Percentiles rank a stretch among this genome's conserved stretches.
Evolutionary conservation across 2,797 vertebrate genomes (phyloP).

Genomic region (Sebastes iracundus): DNA sequence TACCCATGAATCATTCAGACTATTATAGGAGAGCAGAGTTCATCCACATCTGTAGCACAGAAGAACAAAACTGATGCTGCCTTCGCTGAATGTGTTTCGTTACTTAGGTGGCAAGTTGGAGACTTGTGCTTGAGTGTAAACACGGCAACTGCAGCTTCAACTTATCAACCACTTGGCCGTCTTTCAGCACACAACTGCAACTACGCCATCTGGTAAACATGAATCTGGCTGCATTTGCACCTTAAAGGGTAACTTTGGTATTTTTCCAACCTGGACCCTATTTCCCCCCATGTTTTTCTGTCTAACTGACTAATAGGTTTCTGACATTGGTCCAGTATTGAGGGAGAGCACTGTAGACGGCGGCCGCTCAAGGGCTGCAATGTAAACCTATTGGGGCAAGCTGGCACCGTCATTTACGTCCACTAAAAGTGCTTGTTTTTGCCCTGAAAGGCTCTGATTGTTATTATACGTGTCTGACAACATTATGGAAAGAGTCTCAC

Average conservation of each 20-base stretch:
- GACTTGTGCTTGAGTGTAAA: slow-evolving; percentile 59
- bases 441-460: too few species aligned
- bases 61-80: background rate
- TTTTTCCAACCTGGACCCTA: background rate
- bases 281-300: background rate
- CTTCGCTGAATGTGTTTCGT: background rate
- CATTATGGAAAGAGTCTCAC: too few species aligned
- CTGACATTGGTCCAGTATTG: background rate
- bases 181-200: slow-evolving; percentile 16
- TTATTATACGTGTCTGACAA: too few species aligned
- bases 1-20: slow-evolving; percentile 26
- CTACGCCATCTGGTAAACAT: slow-evolving; percentile 51
- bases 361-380: background rate
- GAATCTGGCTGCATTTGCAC: slow-evolving; percentile 39
- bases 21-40: slow-evolving; percentile 1
- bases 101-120: slow-evolving; percentile 21
- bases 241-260: background rate
- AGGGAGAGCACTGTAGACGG: background rate
- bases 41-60: slow-evolving; percentile 14
- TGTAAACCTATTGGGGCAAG: background rate
- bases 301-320: background rate
- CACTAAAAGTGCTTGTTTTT: background rate
- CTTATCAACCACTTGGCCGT: background rate
- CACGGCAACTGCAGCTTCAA: slow-evolving; percentile 35
- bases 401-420: background rate